Conservation (phyloP, 23 tunicate genomes). For the Botrylloides violaceus region DNA sequence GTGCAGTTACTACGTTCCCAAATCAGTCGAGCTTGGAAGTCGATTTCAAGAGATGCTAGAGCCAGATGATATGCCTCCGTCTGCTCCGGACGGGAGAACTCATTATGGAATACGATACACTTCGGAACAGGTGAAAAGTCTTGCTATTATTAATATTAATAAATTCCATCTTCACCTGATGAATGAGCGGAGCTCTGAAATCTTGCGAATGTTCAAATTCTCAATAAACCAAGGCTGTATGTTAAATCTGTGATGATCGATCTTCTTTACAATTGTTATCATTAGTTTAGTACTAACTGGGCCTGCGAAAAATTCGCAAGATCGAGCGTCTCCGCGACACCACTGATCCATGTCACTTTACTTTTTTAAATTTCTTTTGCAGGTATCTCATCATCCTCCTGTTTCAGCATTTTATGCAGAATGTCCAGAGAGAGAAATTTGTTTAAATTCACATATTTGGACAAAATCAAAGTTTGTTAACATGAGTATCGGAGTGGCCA, state of each 20-base stretch:
- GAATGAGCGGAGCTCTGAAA: too few species aligned
- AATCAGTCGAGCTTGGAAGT: background rate
- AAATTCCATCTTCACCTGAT: too few species aligned
- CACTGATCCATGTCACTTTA: too few species aligned
- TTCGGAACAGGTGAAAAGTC: conserved; percentile 96
- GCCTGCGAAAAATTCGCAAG: too few species aligned
- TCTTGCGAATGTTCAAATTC: too few species aligned
- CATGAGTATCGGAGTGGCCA: conserved; percentile 74
- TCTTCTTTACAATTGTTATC: too few species aligned
- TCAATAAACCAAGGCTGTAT: too few species aligned
- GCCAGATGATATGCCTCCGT: background rate
- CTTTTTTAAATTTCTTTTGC: background rate
- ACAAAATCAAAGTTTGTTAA: conserved; percentile 88
- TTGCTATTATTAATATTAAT: too few species aligned
- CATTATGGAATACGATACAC: conserved; percentile 49
- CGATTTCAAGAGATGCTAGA: conserved; percentile 1
- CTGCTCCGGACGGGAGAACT: conserved; percentile 20
- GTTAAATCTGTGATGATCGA: too few species aligned
- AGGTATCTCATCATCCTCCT: conserved; percentile 96
- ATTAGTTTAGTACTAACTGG: too few species aligned
- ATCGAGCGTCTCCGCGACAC: too few species aligned
- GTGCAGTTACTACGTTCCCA: conserved; percentile 75
- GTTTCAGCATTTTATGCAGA: conserved; percentile 62
- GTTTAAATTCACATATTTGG: conserved; percentile 58
- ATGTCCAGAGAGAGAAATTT: conserved; percentile 54